Evolutionary conservation across 1,140 invertebrate species (phyloP).

Genomic region (Dreissena polymorpha): DNA sequence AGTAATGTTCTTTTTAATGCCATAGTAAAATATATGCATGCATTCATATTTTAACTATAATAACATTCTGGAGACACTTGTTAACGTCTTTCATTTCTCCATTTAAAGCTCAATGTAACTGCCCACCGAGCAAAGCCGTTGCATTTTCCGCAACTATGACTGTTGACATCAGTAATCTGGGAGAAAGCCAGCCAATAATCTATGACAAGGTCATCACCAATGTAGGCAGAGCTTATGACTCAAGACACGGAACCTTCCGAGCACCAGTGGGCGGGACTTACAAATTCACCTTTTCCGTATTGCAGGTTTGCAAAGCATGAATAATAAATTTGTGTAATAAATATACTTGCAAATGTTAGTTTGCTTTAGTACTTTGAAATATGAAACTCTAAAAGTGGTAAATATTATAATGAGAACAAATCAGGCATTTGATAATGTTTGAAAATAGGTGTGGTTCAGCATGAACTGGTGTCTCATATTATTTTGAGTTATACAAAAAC

Average conservation of each 20-base stretch:
- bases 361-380: too few species aligned
- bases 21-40: not conserved
- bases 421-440: not conserved
- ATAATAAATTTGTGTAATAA: too few species aligned
- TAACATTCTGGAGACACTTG: not conserved
- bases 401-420: not conserved
- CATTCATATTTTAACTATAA: not conserved
- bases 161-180: slow-evolving; percentile 25
- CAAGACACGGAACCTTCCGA: slow-evolving; percentile 28
- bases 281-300: slow-evolving; percentile 41
- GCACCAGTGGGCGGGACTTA: slow-evolving; percentile 48
- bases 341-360: too few species aligned
- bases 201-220: slow-evolving; percentile 48
- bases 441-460: too few species aligned
- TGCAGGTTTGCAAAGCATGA: too few species aligned
- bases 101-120: slow-evolving; percentile 41
- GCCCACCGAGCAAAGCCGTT: slow-evolving; percentile 27
- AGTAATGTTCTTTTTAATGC: not conserved
- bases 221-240: slow-evolving; percentile 23
- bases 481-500: too few species aligned
- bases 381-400: too few species aligned
- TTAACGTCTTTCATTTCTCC: not conserved
- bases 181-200: slow-evolving; percentile 19
- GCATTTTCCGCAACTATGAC: slow-evolving; percentile 43
- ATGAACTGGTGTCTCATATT: too few species aligned